A percentile compares a stretch with the other conserved stretches of the same genome.
These are phyloP conservation scores for Misgurnus anguillicaudatus DNA, from an alignment of 2,113 vertebrate species.

Conservation along the genomic window DNA sequence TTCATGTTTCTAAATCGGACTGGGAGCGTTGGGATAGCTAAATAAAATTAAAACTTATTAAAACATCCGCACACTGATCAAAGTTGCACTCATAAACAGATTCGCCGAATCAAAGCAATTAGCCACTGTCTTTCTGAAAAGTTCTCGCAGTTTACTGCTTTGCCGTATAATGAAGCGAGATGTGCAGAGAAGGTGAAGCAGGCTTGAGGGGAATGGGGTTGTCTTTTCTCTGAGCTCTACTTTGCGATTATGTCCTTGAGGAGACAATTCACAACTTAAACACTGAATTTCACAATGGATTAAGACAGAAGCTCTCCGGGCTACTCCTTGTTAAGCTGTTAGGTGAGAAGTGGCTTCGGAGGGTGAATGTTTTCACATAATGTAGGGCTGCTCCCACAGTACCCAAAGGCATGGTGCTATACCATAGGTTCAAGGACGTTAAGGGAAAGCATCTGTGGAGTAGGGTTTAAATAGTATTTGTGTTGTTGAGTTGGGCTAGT, in stretches of 20 bases:
- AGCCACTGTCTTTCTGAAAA: constrained; percentile 68
- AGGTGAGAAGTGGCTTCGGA: constrained; percentile 25
- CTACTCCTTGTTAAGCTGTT: constrained; percentile 37
- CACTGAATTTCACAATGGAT: constrained; percentile 66
- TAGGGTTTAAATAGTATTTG: constrained; percentile 68
- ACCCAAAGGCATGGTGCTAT: constrained; percentile 35
- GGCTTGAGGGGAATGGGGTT: constrained; percentile 62
- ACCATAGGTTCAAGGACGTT: constrained; percentile 61
- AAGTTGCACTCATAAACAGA: constrained; percentile 78
- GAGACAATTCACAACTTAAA: constrained; percentile 64
- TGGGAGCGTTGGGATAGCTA: constrained; percentile 72
- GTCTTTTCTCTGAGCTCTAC: constrained; percentile 57
- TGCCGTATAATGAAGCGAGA: constrained; percentile 74
- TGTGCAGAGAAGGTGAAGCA: constrained; percentile 64
- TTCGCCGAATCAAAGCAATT: constrained; percentile 78
- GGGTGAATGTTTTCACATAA: constrained; percentile 34
- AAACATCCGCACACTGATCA: constrained; percentile 78
- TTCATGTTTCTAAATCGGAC: constrained; percentile 67
- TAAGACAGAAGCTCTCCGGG: constrained; percentile 47
- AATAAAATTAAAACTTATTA: constrained; percentile 84
- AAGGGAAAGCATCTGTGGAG: constrained; percentile 67
- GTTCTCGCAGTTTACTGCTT: constrained; percentile 57
- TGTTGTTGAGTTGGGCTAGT: constrained; percentile 44
- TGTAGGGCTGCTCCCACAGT: constrained; percentile 39
- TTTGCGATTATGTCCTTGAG: constrained; percentile 53